Base-by-base conservation (phyloP, 2,797 vertebrate genomes). In the Lacerta viridis region DNA sequence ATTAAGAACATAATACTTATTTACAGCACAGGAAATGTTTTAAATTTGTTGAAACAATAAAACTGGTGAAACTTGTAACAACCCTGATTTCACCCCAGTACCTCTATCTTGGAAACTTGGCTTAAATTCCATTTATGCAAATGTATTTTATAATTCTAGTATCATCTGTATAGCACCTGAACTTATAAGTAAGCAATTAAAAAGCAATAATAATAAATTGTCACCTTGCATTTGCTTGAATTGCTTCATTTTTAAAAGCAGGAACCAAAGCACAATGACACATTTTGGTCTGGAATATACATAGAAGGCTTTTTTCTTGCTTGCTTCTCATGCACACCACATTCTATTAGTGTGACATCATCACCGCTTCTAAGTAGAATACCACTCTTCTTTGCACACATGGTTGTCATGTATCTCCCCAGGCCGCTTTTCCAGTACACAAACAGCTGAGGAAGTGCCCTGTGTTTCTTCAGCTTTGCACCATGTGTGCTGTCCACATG, bases 11-110 rank as follows among this genome's bases (percentile, higher is more conserved):
- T 25, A 94, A 87, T 95, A 92, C 88, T 95, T 96, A 95, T 95
- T 96, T 97, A 95, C 88, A 94, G 84, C 87, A 92, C 83, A 94
- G 93, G 89, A 96, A 93, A 94, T 81, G 88, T 88, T 95, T 88
- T 90, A 74, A 89, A 95, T 93, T 92, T 94, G 83, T 89, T 96
- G 92, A 59, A 93, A 91, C 94, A 95, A 92, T 2, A 90, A 43
- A 87, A 89, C 92, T 95, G 95, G 93, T 92, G 92, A 94, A 96
- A 93, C 81, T 39, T 86, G 59, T 87, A 91, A 9, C 90, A 94
- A 96, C 90, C 94, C 86, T 77, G 74, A 84, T 90, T 93, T 95
- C 69, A 76, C 84, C 80, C 50, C 77, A 10, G 87, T 82, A 92
- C 79, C 94, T 76, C 85, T 88, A 92, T 79, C 75, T 91, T 84